These are phyloP conservation scores for Myoxocephalus aenaeus DNA, from an alignment of 2,797 vertebrate species.

Conservation along the genomic window DNA sequence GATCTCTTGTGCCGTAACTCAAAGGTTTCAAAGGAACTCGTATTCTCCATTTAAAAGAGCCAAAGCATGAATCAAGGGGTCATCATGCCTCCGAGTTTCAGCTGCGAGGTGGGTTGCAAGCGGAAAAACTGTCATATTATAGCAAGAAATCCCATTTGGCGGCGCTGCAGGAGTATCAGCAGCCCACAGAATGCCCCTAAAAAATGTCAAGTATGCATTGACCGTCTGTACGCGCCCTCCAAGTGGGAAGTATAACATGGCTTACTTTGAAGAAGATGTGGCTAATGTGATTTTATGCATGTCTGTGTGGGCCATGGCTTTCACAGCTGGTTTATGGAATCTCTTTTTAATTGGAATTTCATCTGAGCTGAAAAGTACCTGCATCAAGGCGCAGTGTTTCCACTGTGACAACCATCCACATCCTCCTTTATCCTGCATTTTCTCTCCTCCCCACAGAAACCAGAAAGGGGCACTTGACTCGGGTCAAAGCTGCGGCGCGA, in stretches of 20 bases:
- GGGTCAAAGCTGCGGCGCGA: slow-evolving; percentile 42
- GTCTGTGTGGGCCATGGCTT: slow-evolving; percentile 82
- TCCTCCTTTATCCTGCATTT: slow-evolving; percentile 40
- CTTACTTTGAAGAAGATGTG: slow-evolving; percentile 59
- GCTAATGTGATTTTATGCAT: slow-evolving; percentile 71
- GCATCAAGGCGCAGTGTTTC: slow-evolving; percentile 69
- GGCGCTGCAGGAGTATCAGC: slow-evolving; percentile 28
- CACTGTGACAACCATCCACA: slow-evolving; percentile 70
- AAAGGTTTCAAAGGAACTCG: slow-evolving; percentile 49
- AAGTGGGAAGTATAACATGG: slow-evolving; percentile 39
- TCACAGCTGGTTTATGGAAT: slow-evolving; percentile 80
- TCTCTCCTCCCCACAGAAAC: slow-evolving; percentile 39
- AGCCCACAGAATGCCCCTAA: slow-evolving; percentile 17
- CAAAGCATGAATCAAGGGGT: slow-evolving; percentile 46
- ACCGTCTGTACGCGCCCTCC: slow-evolving; percentile 14
- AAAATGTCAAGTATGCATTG: slow-evolving; percentile 39
- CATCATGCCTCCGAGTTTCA: slow-evolving; percentile 22
- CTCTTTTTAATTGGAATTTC: slow-evolving; percentile 84
- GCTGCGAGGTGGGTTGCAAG: slow-evolving; percentile 23
- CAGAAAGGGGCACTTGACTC: slow-evolving; percentile 42
- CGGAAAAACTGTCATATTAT: slow-evolving; percentile 30
- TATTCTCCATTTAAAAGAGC: slow-evolving; percentile 46
- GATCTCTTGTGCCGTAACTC: slow-evolving; percentile 53
- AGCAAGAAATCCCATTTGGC: slow-evolving; percentile 31
- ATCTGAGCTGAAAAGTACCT: slow-evolving; percentile 81